These are phyloP conservation scores for Eciton burchellii DNA, from an alignment of 1,140 invertebrate genomes.

Conservation along the genomic window DNA sequence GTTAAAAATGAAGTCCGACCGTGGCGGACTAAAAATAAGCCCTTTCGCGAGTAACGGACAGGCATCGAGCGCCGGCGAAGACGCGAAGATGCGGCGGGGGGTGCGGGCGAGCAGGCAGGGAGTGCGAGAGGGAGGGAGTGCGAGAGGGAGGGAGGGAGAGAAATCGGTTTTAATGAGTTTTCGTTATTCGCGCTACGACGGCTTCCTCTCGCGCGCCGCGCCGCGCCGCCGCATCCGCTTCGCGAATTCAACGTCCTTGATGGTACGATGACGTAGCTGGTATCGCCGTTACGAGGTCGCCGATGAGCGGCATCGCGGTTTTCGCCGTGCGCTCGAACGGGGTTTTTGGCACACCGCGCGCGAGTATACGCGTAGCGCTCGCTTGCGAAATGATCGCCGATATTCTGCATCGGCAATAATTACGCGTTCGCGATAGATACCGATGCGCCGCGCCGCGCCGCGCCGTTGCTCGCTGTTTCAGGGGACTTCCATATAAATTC, in stretches of 20 bases:
- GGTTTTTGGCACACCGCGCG: constrained; percentile 51
- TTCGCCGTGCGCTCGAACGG: constrained; percentile 47
- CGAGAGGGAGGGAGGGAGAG: not conserved
- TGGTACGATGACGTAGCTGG: constrained; percentile 46
- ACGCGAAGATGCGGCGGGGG: no score
- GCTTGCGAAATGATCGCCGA: constrained; percentile 23
- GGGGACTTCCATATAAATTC: not conserved
- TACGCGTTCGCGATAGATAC: not conserved
- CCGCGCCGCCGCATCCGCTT: constrained; percentile 41
- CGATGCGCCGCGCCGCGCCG: no score
- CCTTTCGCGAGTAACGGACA: constrained; percentile 13
- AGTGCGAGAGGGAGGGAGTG: not conserved
- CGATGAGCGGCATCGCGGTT: constrained; percentile 58
- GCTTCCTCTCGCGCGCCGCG: constrained; percentile 4
- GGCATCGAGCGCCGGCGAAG: not conserved
- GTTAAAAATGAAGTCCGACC: constrained; percentile 43
- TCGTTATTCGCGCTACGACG: constrained; percentile 32
- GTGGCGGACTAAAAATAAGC: constrained; percentile 33
- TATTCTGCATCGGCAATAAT: constrained; percentile 4
- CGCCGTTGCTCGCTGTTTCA: not conserved
- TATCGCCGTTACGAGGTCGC: constrained; percentile 57
- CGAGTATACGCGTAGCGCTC: constrained; percentile 16
- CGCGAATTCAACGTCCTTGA: constrained; percentile 57
- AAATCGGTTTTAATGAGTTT: not conserved
- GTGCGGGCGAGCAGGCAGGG: no score